Conservation (phyloP, 2,797 vertebrate species). For the Columba guinea region DNA sequence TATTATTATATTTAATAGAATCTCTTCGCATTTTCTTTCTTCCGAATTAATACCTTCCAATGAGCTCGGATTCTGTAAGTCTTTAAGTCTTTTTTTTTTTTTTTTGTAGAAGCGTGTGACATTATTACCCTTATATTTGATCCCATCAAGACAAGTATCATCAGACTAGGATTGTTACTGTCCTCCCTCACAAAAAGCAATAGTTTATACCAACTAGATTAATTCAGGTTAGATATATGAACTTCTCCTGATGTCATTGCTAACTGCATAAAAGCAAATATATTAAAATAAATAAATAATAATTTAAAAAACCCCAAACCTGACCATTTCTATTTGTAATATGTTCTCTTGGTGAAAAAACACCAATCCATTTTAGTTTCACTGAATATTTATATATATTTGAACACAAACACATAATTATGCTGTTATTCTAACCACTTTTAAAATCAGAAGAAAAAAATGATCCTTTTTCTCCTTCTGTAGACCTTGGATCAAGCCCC, state of each 20-base stretch:
- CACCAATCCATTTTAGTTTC: not conserved
- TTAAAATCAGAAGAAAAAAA: not conserved
- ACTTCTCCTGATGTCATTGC: not conserved
- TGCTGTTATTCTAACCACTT: not conserved
- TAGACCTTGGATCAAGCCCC: not conserved
- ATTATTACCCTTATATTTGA: not conserved
- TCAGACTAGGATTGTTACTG: not conserved
- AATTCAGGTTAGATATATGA: not conserved
- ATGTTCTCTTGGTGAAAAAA: not conserved
- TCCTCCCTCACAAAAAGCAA: not conserved
- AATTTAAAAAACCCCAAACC: not conserved
- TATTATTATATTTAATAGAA: not conserved
- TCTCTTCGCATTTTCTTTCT: not conserved
- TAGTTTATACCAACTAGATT: constrained; percentile 9
- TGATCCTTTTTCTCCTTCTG: not conserved
- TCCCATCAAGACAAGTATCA: constrained; percentile 33
- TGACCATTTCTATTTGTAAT: not conserved
- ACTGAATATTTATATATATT: not conserved
- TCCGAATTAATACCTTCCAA: not conserved
- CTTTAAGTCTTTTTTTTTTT: not conserved
- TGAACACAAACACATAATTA: not conserved
- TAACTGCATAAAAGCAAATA: constrained; percentile 1
- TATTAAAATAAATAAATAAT: not conserved
- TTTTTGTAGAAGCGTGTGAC: not conserved
- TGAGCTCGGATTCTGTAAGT: not conserved